Base-by-base conservation (phyloP, 2,888 invertebrate genomes). In the Steinernema carpocapsae region DNA sequence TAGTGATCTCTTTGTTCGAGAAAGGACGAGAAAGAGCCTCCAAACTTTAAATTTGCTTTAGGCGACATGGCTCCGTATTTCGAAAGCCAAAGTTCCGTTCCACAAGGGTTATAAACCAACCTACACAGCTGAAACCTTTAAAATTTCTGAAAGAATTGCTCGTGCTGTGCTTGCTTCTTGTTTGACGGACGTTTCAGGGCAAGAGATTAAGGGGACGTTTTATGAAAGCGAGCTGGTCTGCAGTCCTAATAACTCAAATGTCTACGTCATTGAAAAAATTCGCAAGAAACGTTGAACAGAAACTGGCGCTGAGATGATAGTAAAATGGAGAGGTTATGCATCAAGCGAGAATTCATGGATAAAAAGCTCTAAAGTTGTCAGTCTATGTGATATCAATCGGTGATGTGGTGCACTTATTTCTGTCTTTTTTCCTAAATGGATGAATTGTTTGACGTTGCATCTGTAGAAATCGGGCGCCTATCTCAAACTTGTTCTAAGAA, bases 231-330 rank as follows among this genome's bases (percentile, higher is more conserved):
- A 56, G 22, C 56, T 56, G 3, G 56, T 56, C 4, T 7, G 2
- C 3, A 56, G 56, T 17, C 56, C 56, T 7, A 56, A 56, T 26
- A 3, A 3, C 6, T 56, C 56, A 3, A 14, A 26, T 24, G 56
- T 56, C 22, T 56, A 56, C 26, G 56, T 56, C 6, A 56, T 56
- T 56, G 56, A 56, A 26, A 56, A 56, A 24, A 56, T 56, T 56
- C 12, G 12, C 3, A 14, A 19, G 6, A 19, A 22, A 3, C 22
- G 26, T 26, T 7, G 17, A 4, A 17, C 6, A 12, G 26, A 56
- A 4, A 26, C 4, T 56, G 56, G 43, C 43, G 14, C 14, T 6
- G 24, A 56, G 26, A 6, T 7, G 3, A 6, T 24, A 1, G 56
- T 56, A 4, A 56, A 56, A 26, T 56, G 56, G 56, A 3, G 3